phyloP scores from a whole-genome alignment of 2,888 invertebrate species.

The Fragum whitleyi region DNA sequence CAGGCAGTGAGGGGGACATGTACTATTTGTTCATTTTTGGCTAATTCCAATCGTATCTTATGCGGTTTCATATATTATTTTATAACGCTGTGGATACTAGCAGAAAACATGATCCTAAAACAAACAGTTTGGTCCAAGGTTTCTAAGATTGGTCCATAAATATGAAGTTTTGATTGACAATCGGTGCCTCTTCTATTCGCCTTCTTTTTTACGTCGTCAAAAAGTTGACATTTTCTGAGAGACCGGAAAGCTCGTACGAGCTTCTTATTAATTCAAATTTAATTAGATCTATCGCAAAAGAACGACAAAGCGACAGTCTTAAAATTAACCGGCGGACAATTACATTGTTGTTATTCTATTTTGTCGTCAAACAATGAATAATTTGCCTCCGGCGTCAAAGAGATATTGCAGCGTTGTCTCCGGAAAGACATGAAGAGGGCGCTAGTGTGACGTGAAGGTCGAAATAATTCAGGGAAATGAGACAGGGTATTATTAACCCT shows the following conservation, averaged over 20 bases:
- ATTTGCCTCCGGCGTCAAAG: constrained; percentile 43
- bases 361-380: constrained; percentile 60
- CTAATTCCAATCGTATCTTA: no score
- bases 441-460: constrained; percentile 34
- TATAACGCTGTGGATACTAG: no score
- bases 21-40: no score
- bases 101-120: no score
- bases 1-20: no score
- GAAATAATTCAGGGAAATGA: constrained; percentile 28
- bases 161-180: constrained; percentile 1
- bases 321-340: constrained; percentile 43
- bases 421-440: constrained; percentile 32
- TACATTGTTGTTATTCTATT: constrained; percentile 54
- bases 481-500: constrained; percentile 42
- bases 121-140: background rate
- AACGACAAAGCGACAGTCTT: constrained; percentile 30
- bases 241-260: constrained; percentile 3
- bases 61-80: no score
- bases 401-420: constrained; percentile 50
- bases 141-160: background rate
- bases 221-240: constrained; percentile 21
- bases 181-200: constrained; percentile 18
- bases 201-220: constrained; percentile 13
- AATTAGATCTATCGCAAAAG: constrained; percentile 48
- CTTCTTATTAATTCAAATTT: constrained; percentile 55